Evolutionary conservation across 2,113 vertebrate species (phyloP), one percentile per base, ranked within the genome.

Genomic region (Lontra canadensis): DNA sequence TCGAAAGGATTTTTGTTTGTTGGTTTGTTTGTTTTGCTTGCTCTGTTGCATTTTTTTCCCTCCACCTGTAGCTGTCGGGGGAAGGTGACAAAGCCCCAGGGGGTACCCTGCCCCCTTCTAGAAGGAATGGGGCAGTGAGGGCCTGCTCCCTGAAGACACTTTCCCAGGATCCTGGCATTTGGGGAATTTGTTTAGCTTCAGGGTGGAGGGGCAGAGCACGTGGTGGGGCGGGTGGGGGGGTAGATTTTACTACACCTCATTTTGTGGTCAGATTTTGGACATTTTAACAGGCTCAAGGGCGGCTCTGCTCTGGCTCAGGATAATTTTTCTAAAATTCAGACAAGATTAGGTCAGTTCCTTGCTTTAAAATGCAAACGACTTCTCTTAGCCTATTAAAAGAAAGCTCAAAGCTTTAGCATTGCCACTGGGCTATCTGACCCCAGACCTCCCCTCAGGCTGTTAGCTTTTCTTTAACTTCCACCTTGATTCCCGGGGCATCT

Each of bases 271-370:
- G 93, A 80, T 95, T 69, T 25, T 14, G 7, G 63, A 79, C 25
- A 42, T 87, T 87, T 90, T 55, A 47, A 86, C 29, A 79, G 59
- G 18, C 26, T 88, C 34, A 73, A 78, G 78, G 34, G n/a, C 14
- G 0, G 4, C 1, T 82, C 42, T 86, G 9, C 55, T 26, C 74
- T 90, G 21, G 20, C 47, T 34, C 49, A 44, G 49, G 49, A 63
- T 81, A 57, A 42, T 34, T 9, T 80, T 89, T 93, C 82, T 59
- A 78, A 90, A 87, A 86, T 52, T 93, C 67, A 87, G 25, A 26
- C n/a, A 81, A 90, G 85, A 90, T 65, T 44, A 90, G 49, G 61
- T 26, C 36, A 83, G 8, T 42, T 49, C 21, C 63, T 92, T 82
- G 42, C 29, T 94, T 86, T 78, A 61, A 76, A 92, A 39, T 18